Evolutionary conservation across 2,797 vertebrate genomes (phyloP).

Genomic region (Buphagus erythrorhynchus): DNA sequence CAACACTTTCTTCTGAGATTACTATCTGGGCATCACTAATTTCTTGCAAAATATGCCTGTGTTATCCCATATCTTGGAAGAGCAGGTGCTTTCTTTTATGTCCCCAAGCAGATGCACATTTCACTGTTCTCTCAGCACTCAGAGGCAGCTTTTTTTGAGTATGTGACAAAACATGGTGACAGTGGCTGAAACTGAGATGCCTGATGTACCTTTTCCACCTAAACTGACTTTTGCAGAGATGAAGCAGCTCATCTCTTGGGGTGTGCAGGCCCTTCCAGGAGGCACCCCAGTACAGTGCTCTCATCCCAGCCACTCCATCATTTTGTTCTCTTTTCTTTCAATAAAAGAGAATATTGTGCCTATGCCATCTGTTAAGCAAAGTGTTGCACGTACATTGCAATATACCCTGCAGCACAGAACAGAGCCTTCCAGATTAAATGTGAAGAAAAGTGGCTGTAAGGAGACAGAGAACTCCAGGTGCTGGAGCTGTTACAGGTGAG

Average conservation of each 20-base stretch:
- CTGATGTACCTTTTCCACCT: not conserved
- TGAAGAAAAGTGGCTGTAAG: conserved; percentile 6
- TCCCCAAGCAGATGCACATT: conserved; percentile 33
- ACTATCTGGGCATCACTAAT: conserved; percentile 12
- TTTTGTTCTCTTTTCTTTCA: not conserved
- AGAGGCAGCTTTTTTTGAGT: not conserved
- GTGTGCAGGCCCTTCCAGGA: not conserved
- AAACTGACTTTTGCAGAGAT: not conserved
- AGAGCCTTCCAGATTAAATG: conserved; percentile 2
- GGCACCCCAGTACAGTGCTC: not conserved
- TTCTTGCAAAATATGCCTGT: not conserved
- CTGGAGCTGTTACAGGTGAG: conserved; percentile 63
- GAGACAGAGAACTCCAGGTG: conserved; percentile 55
- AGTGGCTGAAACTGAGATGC: not conserved
- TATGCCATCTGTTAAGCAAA: conserved; percentile 35
- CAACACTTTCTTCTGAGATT: not conserved
- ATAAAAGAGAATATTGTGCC: not conserved
- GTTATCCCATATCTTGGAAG: not conserved
- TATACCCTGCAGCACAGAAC: not conserved
- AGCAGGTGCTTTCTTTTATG: conserved; percentile 31
- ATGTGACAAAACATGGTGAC: conserved; percentile 6
- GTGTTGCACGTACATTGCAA: not conserved
- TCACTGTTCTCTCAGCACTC: not conserved
- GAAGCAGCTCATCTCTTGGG: not conserved
- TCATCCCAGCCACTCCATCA: not conserved